These are phyloP conservation scores for Montipora efflorescens DNA, from an alignment of 64 coral and sea anemone species.

Conservation along the genomic window DNA sequence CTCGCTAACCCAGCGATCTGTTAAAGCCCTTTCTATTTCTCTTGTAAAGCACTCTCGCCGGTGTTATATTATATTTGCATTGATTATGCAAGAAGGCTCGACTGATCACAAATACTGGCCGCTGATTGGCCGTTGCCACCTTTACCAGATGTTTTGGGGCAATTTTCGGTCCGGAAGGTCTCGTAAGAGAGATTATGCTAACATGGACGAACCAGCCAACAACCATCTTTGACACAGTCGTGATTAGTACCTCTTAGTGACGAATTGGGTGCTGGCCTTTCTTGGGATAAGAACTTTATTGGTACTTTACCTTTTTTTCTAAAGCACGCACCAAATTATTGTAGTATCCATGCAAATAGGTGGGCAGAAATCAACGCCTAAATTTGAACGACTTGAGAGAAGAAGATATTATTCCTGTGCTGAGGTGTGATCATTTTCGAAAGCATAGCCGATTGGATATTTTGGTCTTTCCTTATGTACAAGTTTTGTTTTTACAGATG, in stretches of 20 bases:
- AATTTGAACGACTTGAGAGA: background rate
- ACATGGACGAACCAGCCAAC: background rate
- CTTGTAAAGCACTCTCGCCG: conserved; percentile 54
- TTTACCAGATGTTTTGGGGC: conserved; percentile 84
- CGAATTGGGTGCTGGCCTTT: background rate
- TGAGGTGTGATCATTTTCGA: background rate
- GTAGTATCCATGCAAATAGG: background rate
- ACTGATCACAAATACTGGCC: conserved; percentile 9
- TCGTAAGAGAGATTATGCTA: conserved; percentile 82
- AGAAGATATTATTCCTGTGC: background rate
- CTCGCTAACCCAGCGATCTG: conserved; percentile 51
- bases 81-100: conserved; percentile 71
- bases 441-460: no score
- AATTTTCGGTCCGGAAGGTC: conserved; percentile 83
- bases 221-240: conserved; percentile 13
- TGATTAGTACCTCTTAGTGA: background rate
- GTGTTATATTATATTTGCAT: conserved; percentile 74
- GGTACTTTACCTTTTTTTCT: conserved; percentile 9
- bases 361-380: background rate
- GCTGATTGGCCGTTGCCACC: conserved; percentile 98
- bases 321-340: background rate
- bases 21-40: conserved; percentile 73
- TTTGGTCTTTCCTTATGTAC: background rate
- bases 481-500: background rate
- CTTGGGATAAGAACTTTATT: conserved; percentile 14